Evolutionary conservation across 1,140 invertebrate species (phyloP).

Genomic region (Oscheius sp.): DNA sequence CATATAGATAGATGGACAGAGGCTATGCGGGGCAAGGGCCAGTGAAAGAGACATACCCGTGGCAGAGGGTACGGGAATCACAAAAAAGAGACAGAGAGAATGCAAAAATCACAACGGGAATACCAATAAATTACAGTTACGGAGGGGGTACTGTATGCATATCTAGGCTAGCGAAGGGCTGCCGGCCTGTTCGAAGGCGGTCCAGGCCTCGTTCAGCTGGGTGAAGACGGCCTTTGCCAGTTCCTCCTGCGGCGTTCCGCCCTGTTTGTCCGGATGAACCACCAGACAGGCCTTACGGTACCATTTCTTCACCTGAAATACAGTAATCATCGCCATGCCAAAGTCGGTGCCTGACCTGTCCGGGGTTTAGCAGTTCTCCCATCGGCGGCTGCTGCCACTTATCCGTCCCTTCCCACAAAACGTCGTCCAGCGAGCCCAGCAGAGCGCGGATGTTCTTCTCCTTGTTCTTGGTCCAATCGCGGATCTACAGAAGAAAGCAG

Average conservation of each 20-base stretch:
- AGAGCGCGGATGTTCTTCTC: constrained; percentile 91
- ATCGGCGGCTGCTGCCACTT: constrained; percentile 89
- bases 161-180: no score
- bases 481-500: constrained; percentile 61
- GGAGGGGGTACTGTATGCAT: not conserved
- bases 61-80: not conserved
- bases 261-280: constrained; percentile 90
- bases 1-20: not conserved
- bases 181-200: constrained; percentile 75
- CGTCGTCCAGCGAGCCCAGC: constrained; percentile 84
- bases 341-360: constrained; percentile 71
- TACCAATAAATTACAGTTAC: not conserved
- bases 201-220: constrained; percentile 97
- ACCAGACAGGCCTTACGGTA: constrained; percentile 92
- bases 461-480: constrained; percentile 87
- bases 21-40: not conserved
- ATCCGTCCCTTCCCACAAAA: constrained; percentile 84
- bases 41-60: not conserved
- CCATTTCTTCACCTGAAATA: constrained; percentile 72
- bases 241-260: constrained; percentile 62
- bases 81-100: not conserved
- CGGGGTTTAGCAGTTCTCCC: constrained; percentile 82
- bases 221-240: constrained; percentile 92
- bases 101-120: no score
- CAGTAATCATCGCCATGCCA: not conserved